Base-by-base conservation (phyloP, 2,113 vertebrate genomes). In the Plestiodon gilberti region DNA sequence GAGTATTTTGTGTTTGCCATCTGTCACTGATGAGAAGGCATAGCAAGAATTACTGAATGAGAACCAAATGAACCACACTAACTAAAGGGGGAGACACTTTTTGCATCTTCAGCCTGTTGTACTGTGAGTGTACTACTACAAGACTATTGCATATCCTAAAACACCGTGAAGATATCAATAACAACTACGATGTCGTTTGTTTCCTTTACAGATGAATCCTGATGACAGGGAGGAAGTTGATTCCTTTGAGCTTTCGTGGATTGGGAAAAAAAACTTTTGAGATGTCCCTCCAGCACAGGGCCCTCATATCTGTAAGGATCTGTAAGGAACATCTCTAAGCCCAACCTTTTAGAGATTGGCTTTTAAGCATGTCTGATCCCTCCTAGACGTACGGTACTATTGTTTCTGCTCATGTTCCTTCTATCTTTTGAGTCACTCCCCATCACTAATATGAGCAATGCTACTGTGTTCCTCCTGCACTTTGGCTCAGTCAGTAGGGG, bases 11-110 rank as follows among this genome's bases (percentile, higher is more conserved):
- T n/a, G 38, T 48, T 11, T 35, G n/a, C 14, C 33, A 43, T 10
- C 6, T 80, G 62, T 28, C 77, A 4, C 0, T 57, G 82, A 70
- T 6, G 6, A 18, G 83, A 79, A 93, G 62, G 30, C 59, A 2
- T 3, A 78, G 6, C 11, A 71, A 77, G n/a, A 15, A 64, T 6
- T 6, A 62, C 0, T 1, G 28, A 33, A 25, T 2, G 5, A 62
- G 55, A 80, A 10, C 73, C 62, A 71, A 82, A 84, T 82, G 48
- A 11, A 25, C 62, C 55, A 28, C 11, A 84, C 22, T 23, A 78
- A 77, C 0, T 78, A 65, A 18, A 61, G 80, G 73, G 85, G 9
- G 0, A 0, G 6, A 6, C 28, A 76, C 8, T 48, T 85, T 85
- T 67, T 64, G 22, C 23, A 9, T 15, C 40, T 64, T 80, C 28